Conservation (phyloP, 2,797 vertebrate species). For the Dipus sagitta region DNA sequence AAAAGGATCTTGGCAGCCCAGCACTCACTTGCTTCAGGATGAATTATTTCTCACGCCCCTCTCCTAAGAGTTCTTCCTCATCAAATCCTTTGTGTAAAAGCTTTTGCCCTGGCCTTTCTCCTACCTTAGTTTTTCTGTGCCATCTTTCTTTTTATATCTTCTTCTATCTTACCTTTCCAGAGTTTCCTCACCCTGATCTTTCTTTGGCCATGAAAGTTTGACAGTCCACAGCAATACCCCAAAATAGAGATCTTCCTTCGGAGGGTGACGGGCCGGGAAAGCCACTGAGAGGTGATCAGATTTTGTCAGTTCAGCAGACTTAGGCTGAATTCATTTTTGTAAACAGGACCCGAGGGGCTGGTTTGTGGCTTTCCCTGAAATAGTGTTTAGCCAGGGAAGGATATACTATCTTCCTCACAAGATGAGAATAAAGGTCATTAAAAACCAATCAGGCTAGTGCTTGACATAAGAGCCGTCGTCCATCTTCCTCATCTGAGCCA, state of each 20-base stretch:
- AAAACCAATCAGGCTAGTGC: constrained; percentile 59
- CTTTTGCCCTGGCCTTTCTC: not conserved
- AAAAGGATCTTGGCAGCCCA: not conserved
- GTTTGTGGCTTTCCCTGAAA: constrained; percentile 73
- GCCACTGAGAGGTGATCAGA: not conserved
- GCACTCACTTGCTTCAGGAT: not conserved
- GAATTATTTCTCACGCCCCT: not conserved
- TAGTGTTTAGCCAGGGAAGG: constrained; percentile 59
- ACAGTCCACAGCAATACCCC: not conserved
- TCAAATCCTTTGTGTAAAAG: not conserved
- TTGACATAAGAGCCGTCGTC: constrained; percentile 64
- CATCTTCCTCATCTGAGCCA: constrained; percentile 50
- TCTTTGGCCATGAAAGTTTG: not conserved
- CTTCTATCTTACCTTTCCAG: not conserved
- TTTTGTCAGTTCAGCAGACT: constrained; percentile 64
- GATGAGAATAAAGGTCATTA: constrained; percentile 79
- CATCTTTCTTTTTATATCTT: not conserved
- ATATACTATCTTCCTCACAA: constrained; percentile 61
- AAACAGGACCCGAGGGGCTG: constrained; percentile 60
- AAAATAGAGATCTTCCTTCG: not conserved
- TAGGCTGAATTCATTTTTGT: constrained; percentile 53
- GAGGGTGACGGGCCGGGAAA: not conserved
- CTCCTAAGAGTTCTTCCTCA: not conserved
- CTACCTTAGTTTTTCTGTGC: not conserved
- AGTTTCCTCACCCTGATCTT: not conserved